Evolutionary conservation across 1,140 invertebrate genomes (phyloP).

Genomic region (Acromyrmex charruanus): DNA sequence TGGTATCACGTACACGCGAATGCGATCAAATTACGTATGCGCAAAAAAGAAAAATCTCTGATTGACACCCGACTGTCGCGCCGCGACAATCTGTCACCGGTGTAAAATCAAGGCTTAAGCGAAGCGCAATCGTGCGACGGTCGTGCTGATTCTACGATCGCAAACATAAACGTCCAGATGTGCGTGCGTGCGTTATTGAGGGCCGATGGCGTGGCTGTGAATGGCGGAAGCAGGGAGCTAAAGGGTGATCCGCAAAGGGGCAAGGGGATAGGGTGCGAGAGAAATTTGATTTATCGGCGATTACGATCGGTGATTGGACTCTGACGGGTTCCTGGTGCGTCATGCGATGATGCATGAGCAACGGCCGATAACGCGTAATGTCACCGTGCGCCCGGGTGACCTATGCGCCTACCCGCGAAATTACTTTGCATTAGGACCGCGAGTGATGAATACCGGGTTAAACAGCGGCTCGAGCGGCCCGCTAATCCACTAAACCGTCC

Average conservation of each 20-base stretch:
- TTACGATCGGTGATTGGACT: conserved; percentile 81
- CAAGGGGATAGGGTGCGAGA: conserved; percentile 20
- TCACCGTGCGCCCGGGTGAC: conserved; percentile 70
- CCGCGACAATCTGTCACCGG: neutral
- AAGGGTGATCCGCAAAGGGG: conserved; percentile 18
- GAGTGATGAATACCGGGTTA: conserved; percentile 61
- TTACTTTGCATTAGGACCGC: conserved; percentile 69
- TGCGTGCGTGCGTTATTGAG: conserved; percentile 32
- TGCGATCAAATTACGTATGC: neutral
- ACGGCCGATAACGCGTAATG: conserved; percentile 76
- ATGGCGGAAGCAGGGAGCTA: conserved; percentile 20
- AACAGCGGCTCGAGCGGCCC: conserved; percentile 22
- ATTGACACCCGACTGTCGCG: neutral
- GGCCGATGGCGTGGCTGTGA: conserved; percentile 28
- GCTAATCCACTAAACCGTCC: conserved; percentile 32
- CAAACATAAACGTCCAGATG: conserved; percentile 74
- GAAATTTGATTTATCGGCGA: conserved; percentile 82
- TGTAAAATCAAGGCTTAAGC: neutral
- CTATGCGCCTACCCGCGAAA: conserved; percentile 70
- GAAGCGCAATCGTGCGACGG: conserved; percentile 26
- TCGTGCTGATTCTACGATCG: conserved; percentile 75
- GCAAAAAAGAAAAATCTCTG: neutral
- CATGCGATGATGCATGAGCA: conserved; percentile 76
- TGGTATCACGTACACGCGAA: neutral
- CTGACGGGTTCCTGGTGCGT: conserved; percentile 75